Base-by-base conservation (phyloP, 2,797 vertebrate species). In the Chrosomus eos region DNA sequence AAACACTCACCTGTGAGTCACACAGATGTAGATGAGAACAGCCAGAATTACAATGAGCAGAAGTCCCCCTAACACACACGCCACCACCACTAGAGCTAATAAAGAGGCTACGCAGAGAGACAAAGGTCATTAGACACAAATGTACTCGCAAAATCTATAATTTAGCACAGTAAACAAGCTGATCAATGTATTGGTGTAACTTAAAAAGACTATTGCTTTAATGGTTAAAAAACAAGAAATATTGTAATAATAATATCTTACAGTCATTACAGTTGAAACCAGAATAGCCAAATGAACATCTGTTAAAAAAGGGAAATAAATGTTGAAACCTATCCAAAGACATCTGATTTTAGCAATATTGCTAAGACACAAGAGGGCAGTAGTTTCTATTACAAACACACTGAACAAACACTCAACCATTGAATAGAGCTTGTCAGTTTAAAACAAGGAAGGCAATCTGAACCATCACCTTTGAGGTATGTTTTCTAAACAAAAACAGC, bases 201-300 rank as follows among this genome's bases (percentile, higher is more conserved):
- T 72, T 77, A 62, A 77, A 40, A 26, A 16, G 1, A 48, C 38
- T 28, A n/a, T n/a, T 26, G 14, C 36, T 62, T 62, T 43, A 38
- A 43, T 19, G 19, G 10, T 21, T 40, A 80, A 45, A 36, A 45
- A 2, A 18, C 70, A 58, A 78, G 3, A 21, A 23, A 70, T 26
- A 71, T 9, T 51, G 58, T 58, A 5, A 4, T 1, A 11, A 2
- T n/a, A 67, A 23, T 68, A 83, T 91, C 95, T 95, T 90, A 96
- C 95, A 93, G 85, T 96, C 94, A 18, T 90, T 87, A 87, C 95
- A 96, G 91, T 96, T 96, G 87, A 96, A 94, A 75, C 95, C 95
- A 21, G 90, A 79, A 8, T 94, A 94, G 77, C 95, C 95, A 85
- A 95, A 95, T 5, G 93, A 0, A 88, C 95, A 96, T 67, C 95